phyloP scores from a whole-genome alignment of 2,888 invertebrate species.

The Pristionchus fissidentatus region DNA sequence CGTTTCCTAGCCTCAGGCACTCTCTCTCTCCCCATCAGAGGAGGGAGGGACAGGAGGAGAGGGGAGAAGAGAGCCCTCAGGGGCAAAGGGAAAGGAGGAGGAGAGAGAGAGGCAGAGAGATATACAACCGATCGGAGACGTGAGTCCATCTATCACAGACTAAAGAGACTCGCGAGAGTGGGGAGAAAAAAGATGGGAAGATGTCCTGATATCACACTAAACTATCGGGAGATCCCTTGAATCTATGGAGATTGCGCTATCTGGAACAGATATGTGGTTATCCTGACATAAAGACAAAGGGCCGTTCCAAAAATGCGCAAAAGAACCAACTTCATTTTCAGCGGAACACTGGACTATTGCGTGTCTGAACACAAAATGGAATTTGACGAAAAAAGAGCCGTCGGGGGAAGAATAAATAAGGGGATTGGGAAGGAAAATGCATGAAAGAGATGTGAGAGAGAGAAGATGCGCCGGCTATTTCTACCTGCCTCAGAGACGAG shows the following conservation, averaged over 20 bases:
- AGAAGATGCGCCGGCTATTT: neutral
- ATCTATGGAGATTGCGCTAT: no score
- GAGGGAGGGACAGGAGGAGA: neutral
- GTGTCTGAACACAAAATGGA: no score
- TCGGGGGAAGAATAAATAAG: no score
- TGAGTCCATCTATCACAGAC: slow-evolving; percentile 29
- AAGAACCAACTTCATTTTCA: no score
- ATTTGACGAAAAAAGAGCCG: no score
- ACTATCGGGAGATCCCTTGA: no score
- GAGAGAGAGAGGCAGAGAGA: neutral
- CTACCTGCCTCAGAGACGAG: neutral
- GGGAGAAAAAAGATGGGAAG: neutral
- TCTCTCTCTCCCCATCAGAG: neutral
- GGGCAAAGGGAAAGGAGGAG: neutral
- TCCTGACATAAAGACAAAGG: no score
- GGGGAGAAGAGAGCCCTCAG: neutral
- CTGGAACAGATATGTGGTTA: no score
- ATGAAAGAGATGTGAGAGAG: neutral
- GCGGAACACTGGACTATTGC: no score
- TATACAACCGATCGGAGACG: slow-evolving; percentile 32
- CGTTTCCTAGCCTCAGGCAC: neutral
- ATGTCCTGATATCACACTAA: slow-evolving; percentile 37
- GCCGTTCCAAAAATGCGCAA: no score
- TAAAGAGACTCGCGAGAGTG: slow-evolving; percentile 37
- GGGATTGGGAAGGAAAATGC: neutral